Conservation (phyloP, 2,797 vertebrate species). For the Salmo trutta region DNA sequence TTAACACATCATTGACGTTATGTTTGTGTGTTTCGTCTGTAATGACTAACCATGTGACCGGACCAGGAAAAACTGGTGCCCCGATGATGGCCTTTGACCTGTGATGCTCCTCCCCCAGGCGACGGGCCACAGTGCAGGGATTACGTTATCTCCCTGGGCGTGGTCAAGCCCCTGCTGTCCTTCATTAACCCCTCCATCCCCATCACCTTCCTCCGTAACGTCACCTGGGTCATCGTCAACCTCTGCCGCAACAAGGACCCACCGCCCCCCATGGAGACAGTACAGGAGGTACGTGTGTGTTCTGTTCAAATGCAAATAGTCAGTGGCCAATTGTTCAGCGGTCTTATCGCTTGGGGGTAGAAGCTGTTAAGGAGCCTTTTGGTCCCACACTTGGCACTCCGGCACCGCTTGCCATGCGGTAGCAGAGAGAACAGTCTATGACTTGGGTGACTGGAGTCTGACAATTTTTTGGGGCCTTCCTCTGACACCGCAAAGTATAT, state of each 20-base stretch:
- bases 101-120: constrained; percentile 74
- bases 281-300: constrained; percentile 83
- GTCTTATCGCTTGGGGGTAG: too few species aligned
- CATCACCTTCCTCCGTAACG: constrained; percentile 83
- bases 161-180: constrained; percentile 98
- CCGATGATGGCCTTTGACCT: not conserved
- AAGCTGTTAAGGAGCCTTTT: too few species aligned
- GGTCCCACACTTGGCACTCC: too few species aligned
- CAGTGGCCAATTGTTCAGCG: too few species aligned
- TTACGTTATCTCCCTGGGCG: constrained; percentile 98
- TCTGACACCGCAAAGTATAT: too few species aligned
- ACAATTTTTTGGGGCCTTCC: too few species aligned
- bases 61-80: not conserved
- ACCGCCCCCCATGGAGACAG: constrained; percentile 98
- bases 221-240: constrained; percentile 99
- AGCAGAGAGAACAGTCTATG: too few species aligned
- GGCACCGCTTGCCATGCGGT: not conserved
- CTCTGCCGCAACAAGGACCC: constrained; percentile 99
- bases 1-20: too few species aligned
- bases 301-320: too few species aligned
- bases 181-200: constrained; percentile 91
- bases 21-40: too few species aligned
- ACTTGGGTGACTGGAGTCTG: too few species aligned
- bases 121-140: constrained; percentile 99
- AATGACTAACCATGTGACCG: not conserved